Conservation (phyloP, 2,888 invertebrate species). For the Myathropa florea region DNA sequence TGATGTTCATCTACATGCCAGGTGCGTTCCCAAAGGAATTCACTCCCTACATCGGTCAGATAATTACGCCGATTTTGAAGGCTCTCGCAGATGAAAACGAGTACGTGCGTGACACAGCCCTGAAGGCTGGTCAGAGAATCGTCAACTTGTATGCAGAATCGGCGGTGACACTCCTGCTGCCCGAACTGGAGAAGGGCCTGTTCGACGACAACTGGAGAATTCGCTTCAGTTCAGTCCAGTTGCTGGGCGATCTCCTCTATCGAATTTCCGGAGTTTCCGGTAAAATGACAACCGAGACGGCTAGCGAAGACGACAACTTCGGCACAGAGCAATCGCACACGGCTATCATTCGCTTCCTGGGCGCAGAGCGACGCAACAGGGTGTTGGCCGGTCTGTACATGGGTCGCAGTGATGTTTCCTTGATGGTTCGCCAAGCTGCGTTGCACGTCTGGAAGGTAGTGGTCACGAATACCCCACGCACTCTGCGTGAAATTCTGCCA, state of each 20-base stretch:
- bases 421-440: slow-evolving; percentile 98
- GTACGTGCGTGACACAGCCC: slow-evolving; percentile 97
- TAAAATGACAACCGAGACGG: slow-evolving; percentile 99
- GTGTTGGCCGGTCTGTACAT: slow-evolving; percentile 97
- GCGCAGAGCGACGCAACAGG: slow-evolving; percentile 93
- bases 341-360: slow-evolving; percentile 93
- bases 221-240: slow-evolving; percentile 95
- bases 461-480: slow-evolving; percentile 98
- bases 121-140: slow-evolving; percentile 97
- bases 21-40: slow-evolving; percentile 97
- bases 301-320: slow-evolving; percentile 99
- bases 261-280: slow-evolving; percentile 98
- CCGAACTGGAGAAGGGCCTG: slow-evolving; percentile 95
- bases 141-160: slow-evolving; percentile 98
- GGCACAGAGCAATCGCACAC: slow-evolving; percentile 97
- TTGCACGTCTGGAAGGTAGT: slow-evolving; percentile 99
- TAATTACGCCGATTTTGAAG: slow-evolving; percentile 97
- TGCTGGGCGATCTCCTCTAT: slow-evolving; percentile 97
- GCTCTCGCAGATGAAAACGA: slow-evolving; percentile 99
- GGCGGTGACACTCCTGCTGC: slow-evolving; percentile 94
- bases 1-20: slow-evolving; percentile 99
- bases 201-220: slow-evolving; percentile 99
- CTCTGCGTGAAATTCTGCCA: slow-evolving; percentile 96
- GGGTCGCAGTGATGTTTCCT: slow-evolving; percentile 97
- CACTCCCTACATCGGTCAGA: slow-evolving; percentile 96